Base-by-base conservation (phyloP, 2,888 invertebrate species). In the Lamellibrachia satsuma region DNA sequence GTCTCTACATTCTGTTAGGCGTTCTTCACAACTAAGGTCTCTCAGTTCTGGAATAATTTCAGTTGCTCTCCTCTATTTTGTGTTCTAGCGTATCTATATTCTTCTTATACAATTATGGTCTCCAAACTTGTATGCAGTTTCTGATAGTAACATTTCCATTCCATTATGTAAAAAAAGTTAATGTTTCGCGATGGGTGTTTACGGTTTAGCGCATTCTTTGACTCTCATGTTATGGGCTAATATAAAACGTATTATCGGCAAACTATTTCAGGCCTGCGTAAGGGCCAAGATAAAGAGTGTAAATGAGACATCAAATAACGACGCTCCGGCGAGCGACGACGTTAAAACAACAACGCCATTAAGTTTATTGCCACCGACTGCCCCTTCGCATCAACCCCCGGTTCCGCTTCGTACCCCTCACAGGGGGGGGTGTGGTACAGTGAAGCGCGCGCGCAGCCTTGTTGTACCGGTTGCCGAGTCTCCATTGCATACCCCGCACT, bases 221-320 rank as follows among this genome's bases (percentile, higher is more conserved):
- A 75, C 75, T 75, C 22, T 75, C 75, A 75, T 75, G 75, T 75
- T 75, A 75, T 75, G 15, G 75, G 22, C 75, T 75, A 75, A 75
- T 75, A 75, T 75, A 75, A 75, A 75, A 75, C 75, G 22, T 75
- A 75, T 75, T 75, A 75, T n/a, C 75, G 75, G 75, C 22, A 75
- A 75, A 75, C 6, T 75, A 75, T 75, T 75, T 75, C 75, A 75
- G 75, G 22, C 22, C n/a, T 75, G 6, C 75, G 15, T 75, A 75
- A 75, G 75, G 22, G 75, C 22, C 75, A n/a, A 75, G 75, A 75
- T 75, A 75, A 75, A 6, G 75, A 3, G 75, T 75, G 75, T 75
- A 75, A 75, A 11, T n/a, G 75, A 15, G 3, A 75, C 15, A 3
- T 4, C 0, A 6, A 4, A 75, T 22, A 22, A 75, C 75, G 75